Evolutionary conservation across 2,113 vertebrate genomes (phyloP).

Genomic region (Campylomormyrus tamandua): DNA sequence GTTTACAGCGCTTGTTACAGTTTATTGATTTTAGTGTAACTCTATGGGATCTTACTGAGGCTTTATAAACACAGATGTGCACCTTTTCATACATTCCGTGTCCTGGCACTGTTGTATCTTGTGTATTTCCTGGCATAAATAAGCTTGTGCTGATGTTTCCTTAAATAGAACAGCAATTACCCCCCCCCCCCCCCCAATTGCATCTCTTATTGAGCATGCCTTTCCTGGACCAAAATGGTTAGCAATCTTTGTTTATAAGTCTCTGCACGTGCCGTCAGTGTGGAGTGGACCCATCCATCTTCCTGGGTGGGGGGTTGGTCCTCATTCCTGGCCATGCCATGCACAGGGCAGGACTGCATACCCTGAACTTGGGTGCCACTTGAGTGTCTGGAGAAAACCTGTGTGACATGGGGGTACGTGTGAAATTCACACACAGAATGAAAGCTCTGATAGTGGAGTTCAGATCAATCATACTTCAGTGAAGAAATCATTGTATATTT

Average conservation of each 20-base stretch:
- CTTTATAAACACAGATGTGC: neutral
- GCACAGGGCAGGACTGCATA: neutral
- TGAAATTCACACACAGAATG: neutral
- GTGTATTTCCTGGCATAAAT: neutral
- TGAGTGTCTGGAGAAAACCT: neutral
- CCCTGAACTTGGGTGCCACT: neutral
- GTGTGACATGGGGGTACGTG: neutral
- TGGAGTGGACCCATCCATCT: neutral
- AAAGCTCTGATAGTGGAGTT: no score
- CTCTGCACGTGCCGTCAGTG: neutral
- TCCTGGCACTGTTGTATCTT: conserved; percentile 11
- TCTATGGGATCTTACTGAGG: neutral
- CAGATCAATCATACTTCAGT: neutral
- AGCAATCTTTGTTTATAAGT: neutral
- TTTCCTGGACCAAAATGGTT: neutral
- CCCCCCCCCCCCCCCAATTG: neutral
- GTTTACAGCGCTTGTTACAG: neutral
- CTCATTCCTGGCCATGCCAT: neutral
- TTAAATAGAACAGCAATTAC: neutral
- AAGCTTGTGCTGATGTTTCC: neutral
- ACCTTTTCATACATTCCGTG: neutral
- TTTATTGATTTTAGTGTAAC: conserved; percentile 12
- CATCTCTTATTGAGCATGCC: neutral
- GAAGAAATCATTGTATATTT: neutral
- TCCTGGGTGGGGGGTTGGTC: neutral